Conservation (phyloP, 1,140 invertebrate genomes). For the Drosophila dunni region DNA sequence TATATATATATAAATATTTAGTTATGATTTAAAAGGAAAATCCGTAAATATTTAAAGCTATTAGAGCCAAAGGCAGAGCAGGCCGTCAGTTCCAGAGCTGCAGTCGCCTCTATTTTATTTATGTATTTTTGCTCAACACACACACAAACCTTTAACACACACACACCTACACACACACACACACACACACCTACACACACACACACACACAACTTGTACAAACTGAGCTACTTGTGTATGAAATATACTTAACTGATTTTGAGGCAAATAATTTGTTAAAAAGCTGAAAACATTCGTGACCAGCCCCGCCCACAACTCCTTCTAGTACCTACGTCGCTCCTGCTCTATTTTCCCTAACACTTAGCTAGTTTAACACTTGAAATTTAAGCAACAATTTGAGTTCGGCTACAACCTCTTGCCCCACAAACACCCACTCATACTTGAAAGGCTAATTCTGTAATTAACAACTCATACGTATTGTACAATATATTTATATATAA, state of each 20-base stretch:
- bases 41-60: not conserved
- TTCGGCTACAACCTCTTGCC: not conserved
- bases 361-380: constrained; percentile 1
- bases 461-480: constrained; percentile 73
- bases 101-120: constrained; percentile 38
- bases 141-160: no score
- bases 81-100: constrained; percentile 24
- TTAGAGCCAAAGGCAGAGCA: constrained; percentile 38
- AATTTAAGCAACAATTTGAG: not conserved
- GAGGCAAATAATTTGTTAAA: constrained; percentile 3
- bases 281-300: not conserved
- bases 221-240: constrained; percentile 6
- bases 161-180: not conserved
- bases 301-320: not conserved
- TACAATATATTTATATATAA: constrained; percentile 38
- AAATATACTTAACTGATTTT: not conserved
- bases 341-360: not conserved
- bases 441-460: constrained; percentile 60
- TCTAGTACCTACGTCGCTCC: not conserved
- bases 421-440: constrained; percentile 27
- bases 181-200: constrained; percentile 10
- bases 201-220: constrained; percentile 22
- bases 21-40: not conserved
- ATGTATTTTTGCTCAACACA: constrained; percentile 40
- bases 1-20: not conserved